phyloP scores from a whole-genome alignment of 1,140 invertebrate genomes.

The Orius laevigatus region DNA sequence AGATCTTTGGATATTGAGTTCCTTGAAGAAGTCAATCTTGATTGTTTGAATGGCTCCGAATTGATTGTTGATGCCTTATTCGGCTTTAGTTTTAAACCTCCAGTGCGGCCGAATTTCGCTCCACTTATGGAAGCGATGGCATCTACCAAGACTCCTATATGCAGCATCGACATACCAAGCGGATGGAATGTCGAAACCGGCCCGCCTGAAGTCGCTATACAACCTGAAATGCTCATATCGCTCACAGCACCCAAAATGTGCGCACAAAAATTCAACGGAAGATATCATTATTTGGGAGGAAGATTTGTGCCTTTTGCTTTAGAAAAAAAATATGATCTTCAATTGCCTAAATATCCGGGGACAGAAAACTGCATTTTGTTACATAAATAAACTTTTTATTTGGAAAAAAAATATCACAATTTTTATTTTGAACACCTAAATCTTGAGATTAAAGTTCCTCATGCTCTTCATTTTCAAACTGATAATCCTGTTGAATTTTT shows the following conservation, averaged over 20 bases:
- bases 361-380: slow-evolving; percentile 46
- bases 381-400: no score
- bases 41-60: slow-evolving; percentile 28
- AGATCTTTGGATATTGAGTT: slow-evolving; percentile 63
- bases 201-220: slow-evolving; percentile 41
- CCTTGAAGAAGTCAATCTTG: slow-evolving; percentile 28
- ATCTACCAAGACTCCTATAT: slow-evolving; percentile 43
- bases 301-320: slow-evolving; percentile 77
- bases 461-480: slow-evolving; percentile 12
- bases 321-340: slow-evolving; percentile 59
- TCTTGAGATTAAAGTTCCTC: no score
- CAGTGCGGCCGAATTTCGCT: slow-evolving; percentile 59
- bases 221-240: slow-evolving; percentile 80
- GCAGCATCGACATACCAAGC: slow-evolving; percentile 91
- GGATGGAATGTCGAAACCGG: slow-evolving; percentile 93
- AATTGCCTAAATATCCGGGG: slow-evolving; percentile 67
- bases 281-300: slow-evolving; percentile 80
- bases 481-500: slow-evolving; percentile 9
- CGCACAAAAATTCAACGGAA: slow-evolving; percentile 66
- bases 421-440: no score
- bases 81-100: slow-evolving; percentile 95
- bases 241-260: slow-evolving; percentile 92
- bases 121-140: slow-evolving; percentile 53
- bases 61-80: slow-evolving; percentile 91
- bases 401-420: no score